Evolutionary conservation across 2,113 vertebrate genomes (phyloP).

Genomic region (Apodemus speciosus): DNA sequence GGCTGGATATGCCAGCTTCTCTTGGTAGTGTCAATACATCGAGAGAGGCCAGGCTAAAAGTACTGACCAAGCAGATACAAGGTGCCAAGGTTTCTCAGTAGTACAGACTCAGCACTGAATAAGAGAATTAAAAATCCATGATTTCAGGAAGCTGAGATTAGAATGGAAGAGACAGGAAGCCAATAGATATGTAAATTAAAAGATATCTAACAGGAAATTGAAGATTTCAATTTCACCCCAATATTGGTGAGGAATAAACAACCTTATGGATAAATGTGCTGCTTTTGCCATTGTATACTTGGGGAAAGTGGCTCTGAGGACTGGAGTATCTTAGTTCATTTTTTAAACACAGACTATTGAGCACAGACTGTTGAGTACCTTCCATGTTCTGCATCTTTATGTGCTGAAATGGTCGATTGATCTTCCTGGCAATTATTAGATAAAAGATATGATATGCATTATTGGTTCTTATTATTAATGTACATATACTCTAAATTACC

Average conservation of each 20-base stretch:
- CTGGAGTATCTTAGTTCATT: not conserved
- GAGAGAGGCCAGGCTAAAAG: not conserved
- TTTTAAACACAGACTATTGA: constrained; percentile 20
- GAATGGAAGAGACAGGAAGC: not conserved
- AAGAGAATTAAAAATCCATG: not conserved
- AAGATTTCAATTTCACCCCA: not conserved
- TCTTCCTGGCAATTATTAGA: too few species aligned
- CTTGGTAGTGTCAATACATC: not conserved
- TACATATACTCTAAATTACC: not conserved
- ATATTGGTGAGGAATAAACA: not conserved
- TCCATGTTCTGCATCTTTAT: not conserved
- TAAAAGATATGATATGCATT: not conserved
- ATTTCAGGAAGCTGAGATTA: not conserved
- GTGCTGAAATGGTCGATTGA: not conserved
- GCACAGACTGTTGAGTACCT: not conserved
- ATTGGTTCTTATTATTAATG: not conserved
- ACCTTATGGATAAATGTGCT: not conserved
- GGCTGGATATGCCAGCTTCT: not conserved
- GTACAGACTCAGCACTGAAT: not conserved
- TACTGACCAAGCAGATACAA: not conserved
- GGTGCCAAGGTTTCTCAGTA: not conserved
- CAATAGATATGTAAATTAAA: constrained; percentile 7
- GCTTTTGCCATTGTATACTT: not conserved
- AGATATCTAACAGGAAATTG: not conserved
- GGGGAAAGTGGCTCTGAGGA: not conserved